Base-by-base conservation (phyloP, 2,797 vertebrate genomes). In the Coregonus suidteri region DNA sequence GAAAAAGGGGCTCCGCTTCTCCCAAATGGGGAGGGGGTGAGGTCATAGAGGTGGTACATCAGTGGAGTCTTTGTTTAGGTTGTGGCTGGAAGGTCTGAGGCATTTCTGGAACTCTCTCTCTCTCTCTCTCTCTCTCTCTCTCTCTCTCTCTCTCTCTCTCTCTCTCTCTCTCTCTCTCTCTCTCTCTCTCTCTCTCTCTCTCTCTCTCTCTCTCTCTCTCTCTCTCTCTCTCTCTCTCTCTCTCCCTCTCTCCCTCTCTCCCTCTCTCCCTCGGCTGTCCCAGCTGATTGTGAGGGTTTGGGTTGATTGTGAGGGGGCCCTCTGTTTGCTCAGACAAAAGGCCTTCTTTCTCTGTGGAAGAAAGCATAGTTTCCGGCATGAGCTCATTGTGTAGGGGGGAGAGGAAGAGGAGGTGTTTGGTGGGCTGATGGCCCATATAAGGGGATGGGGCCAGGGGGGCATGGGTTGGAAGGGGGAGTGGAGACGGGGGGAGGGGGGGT, bases 41-140 rank as follows among this genome's bases (percentile, higher is more conserved):
- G 83, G 75, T 94, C 92, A 94, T 93, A 90, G 94, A 92, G 92
- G 83, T 89, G 91, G 92, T 93, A 91, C 90, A 90, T 95, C 91
- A 94, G 91, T 92, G 87, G 90, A 92, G 90, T 88, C 92, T 91
- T 87, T 89, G 90, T 93, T 93, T 92, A 90, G 56, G 89, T 91
- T 93, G 90, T 93, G 71, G 65, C 84, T 91, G 85, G 80, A 87
- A 75, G 86, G 91, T 66, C 51, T 75, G 71, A 76, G 76, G 75
- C 77, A 73, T 82, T 91, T 90, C 82, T 95, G 92, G 92, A 93
- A 86, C n/a, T 25, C 6, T 78, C 66, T 56, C 16, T 75, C 70
- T 79, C 79, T 76, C 67, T 70, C 76, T 80, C 77, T 74, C 77
- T 72, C 74, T 80, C 69, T 37, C 71, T 59, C 76, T 81, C 79